Evolutionary conservation across 2,888 invertebrate genomes (phyloP), one percentile per base, ranked within the genome.

Genomic region (Gymnosoma rotundatum): DNA sequence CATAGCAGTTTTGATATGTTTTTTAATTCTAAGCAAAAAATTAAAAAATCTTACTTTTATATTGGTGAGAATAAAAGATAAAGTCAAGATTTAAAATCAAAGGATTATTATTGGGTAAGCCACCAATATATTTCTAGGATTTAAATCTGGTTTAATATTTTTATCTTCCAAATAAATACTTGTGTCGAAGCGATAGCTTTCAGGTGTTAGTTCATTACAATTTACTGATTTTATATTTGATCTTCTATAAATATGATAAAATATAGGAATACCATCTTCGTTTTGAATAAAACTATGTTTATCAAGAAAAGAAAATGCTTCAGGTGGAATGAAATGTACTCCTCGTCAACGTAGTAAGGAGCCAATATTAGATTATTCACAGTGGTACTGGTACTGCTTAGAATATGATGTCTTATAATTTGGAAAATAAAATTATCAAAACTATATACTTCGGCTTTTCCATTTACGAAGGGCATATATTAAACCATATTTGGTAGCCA

Each of bases 401-500:
- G 14, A 45, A 45, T 45, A 14, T 45, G 45, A 45, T 45, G 14
- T 45, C 45, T 45, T 45, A 14, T 45, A 14, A 45, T 45, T 1
- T 45, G 45, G 2, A 45, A 14, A 45, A 45, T 45, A 45, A 45
- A 45, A 14, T 45, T 45, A 14, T 45, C 12, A 45, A 45, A 45
- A 14, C 45, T 45, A 45, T 8, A 45, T 45, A 45, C 14, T 45
- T 45, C 14, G 14, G 45, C 45, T 45, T 45, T 45, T 45, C 12
- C 45, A 45, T 45, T 14, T 38, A 25, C 14, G 76, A 66, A 20
- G 75, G 70, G 3, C 72, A 67, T 60, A 67, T 64, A 63, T 72
- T 79, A 21, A 73, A 79, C 73, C 58, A 70, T 20, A 54, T 66
- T 18, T 48, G 66, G 42, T 16, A 66, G 38, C 69, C 56, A 42